Evolutionary conservation across 2,888 invertebrate species (phyloP), one percentile per base, ranked within the genome.

Genomic region (Heteropelma amictum): DNA sequence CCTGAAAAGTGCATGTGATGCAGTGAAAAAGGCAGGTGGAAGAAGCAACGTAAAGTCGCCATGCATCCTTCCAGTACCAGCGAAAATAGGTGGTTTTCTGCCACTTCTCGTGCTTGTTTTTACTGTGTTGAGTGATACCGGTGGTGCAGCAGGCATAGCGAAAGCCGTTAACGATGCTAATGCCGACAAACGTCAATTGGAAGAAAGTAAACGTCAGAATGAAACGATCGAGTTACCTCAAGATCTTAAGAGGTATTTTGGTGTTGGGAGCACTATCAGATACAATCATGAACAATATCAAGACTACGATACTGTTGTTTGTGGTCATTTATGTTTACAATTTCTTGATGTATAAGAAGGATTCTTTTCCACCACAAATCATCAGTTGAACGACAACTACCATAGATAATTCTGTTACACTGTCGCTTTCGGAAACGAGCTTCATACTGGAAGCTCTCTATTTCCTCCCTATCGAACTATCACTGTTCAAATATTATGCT

Each of bases 391-490:
- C n/a, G 8, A 33, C 6, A 14, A n/a, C 8, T 19, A 19, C 61
- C 56, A 77, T 79, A 69, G 51, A 30, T 35, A 58, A 69, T 35
- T 81, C 82, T 17, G 64, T 79, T 12, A 84, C 83, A 12, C 70
- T 83, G 33, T 83, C 81, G 14, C 49, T 85, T 19, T 81, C 65
- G 26, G 82, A 82, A n/a, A 76, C 67, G 21, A 63, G 65, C 4
- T 81, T 78, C 21, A 70, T 77, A 19, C 70, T 85, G 10, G 76
- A 73, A 40, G 71, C 77, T 21, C 71, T 81, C 30, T 83, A 79
- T 72, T 84, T 79, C 47, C 81, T 81, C 3, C 81, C 81, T 1
- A 81, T 84, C 53, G 80, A 83, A 54, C 56, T 84, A 28, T 73
- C 79, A 35, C 21, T 54, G n/a, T 40, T 35, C 17, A 73, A 78